These are phyloP conservation scores for Oligia fasciuncula DNA, from an alignment of 2,888 invertebrate genomes.

Conservation along the genomic window DNA sequence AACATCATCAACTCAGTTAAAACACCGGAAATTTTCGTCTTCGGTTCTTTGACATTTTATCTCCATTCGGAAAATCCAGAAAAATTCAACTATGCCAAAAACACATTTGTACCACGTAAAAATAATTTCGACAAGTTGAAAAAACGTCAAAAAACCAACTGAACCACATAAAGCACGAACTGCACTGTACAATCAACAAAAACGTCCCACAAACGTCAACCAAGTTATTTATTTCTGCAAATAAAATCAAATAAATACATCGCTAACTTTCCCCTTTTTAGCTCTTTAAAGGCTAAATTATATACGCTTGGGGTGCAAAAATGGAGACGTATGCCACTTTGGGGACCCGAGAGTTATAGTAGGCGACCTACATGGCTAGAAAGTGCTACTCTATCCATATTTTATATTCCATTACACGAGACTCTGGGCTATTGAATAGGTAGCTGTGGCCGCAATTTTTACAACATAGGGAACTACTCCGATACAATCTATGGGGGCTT, in stretches of 20 bases:
- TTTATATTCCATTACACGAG: conserved; percentile 81
- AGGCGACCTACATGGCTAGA: conserved; percentile 76
- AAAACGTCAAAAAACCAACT: not conserved
- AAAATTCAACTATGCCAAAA: not conserved
- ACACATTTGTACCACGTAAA: not conserved
- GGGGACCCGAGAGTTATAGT: conserved; percentile 84
- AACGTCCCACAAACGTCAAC: conserved; percentile 69
- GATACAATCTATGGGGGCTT: conserved; percentile 76
- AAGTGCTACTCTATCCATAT: conserved; percentile 81
- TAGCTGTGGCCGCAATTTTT: conserved; percentile 70
- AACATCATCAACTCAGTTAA: not conserved
- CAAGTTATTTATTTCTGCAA: conserved; percentile 78
- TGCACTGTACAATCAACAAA: conserved; percentile 54
- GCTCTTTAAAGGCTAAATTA: conserved; percentile 88
- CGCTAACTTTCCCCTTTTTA: conserved; percentile 84
- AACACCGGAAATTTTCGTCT: conserved; percentile 25
- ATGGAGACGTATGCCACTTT: conserved; percentile 87
- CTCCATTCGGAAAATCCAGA: not conserved
- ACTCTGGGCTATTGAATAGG: conserved; percentile 78
- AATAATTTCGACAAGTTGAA: not conserved
- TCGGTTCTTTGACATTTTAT: not conserved
- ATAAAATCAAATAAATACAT: conserved; percentile 86
- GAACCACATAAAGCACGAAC: conserved; percentile 36
- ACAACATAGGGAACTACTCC: conserved; percentile 62
- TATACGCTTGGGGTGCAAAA: conserved; percentile 85